Percentiles rank a stretch among this genome's conserved stretches.
These are phyloP conservation scores for Pteria penguin DNA, from an alignment of 2,888 invertebrate species.

Conservation along the genomic window DNA sequence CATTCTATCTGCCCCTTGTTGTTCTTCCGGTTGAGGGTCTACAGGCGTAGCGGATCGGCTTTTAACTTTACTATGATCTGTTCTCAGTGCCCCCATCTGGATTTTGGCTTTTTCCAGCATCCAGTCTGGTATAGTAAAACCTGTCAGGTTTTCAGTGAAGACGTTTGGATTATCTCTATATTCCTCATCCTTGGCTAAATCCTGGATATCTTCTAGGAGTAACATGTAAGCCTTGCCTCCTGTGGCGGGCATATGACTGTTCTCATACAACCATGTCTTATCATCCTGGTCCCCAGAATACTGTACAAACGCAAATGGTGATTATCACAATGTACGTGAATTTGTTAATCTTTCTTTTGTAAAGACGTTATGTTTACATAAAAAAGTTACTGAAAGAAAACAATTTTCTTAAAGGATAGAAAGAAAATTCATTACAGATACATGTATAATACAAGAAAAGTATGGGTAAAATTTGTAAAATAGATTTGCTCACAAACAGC, in stretches of 20 bases:
- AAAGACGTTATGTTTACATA: no score
- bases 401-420: no score
- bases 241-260: slow-evolving; percentile 88
- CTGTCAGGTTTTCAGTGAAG: slow-evolving; percentile 84
- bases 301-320: slow-evolving; percentile 57
- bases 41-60: slow-evolving; percentile 68
- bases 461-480: no score
- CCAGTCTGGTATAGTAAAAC: slow-evolving; percentile 88
- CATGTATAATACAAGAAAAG: no score
- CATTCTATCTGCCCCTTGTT: no score
- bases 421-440: no score
- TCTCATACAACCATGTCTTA: slow-evolving; percentile 89
- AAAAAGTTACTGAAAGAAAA: no score
- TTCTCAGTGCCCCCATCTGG: slow-evolving; percentile 82
- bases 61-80: slow-evolving; percentile 69
- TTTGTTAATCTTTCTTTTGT: no score
- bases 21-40: slow-evolving; percentile 17
- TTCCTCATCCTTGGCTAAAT: slow-evolving; percentile 87
- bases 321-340: neutral
- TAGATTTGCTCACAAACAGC: no score
- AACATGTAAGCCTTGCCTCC: slow-evolving; percentile 90
- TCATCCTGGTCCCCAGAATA: slow-evolving; percentile 90
- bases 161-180: slow-evolving; percentile 81
- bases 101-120: slow-evolving; percentile 88
- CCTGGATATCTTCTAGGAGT: slow-evolving; percentile 88